Evolutionary conservation across 2,888 invertebrate genomes (phyloP).

Genomic region (Rotaria socialis): DNA sequence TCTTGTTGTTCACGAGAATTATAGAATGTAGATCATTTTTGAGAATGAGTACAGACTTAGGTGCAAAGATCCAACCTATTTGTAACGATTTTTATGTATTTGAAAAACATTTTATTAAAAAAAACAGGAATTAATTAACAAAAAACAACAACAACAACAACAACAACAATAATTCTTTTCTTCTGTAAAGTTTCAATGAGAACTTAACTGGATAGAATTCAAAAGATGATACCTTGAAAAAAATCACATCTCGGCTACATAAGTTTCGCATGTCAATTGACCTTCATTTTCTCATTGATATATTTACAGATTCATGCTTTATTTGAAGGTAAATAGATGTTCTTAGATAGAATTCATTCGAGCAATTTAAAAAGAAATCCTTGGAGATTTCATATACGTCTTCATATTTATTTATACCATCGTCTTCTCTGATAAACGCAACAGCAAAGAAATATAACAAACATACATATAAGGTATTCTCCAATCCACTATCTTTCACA

Average conservation of each 20-base stretch:
- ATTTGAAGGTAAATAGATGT: background rate
- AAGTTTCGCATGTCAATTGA: background rate
- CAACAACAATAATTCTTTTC: no score
- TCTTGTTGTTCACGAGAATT: no score
- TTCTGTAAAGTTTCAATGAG: no score
- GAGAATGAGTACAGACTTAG: background rate
- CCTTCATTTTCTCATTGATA: background rate
- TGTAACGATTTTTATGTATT: no score
- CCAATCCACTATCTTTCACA: background rate
- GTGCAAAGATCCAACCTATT: no score
- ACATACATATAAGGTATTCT: background rate
- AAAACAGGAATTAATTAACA: no score
- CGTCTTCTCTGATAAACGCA: background rate
- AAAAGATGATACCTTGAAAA: constrained; percentile 21
- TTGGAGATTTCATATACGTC: background rate
- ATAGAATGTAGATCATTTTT: background rate
- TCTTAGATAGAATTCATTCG: background rate
- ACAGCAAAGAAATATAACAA: constrained; percentile 25
- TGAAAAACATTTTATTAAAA: background rate
- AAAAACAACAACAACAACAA: no score
- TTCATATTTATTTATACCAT: background rate
- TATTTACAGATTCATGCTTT: background rate
- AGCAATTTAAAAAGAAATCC: no score
- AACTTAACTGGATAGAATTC: background rate
- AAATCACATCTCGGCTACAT: background rate